Evolutionary conservation across 2,113 vertebrate species (phyloP).

Genomic region (Egretta garzetta): DNA sequence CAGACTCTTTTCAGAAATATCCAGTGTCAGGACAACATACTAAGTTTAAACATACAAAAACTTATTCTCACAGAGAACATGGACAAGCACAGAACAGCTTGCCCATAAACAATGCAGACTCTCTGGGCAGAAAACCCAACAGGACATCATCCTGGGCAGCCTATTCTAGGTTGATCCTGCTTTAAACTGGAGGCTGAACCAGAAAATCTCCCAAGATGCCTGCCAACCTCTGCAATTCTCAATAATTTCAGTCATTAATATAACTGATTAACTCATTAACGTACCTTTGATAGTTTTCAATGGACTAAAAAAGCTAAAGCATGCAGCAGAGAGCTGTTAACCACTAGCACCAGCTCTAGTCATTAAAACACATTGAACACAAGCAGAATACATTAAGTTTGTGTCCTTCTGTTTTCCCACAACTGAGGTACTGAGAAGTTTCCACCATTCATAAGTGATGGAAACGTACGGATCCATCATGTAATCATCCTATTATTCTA

Average conservation of each 20-base stretch:
- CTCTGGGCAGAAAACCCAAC: background rate
- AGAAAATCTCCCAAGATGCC: background rate
- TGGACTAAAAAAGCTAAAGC: background rate
- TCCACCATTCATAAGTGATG: background rate
- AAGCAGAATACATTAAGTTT: background rate
- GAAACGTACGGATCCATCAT: background rate
- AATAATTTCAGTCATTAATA: background rate
- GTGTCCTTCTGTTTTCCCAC: background rate
- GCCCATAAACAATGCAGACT: rapidly evolving
- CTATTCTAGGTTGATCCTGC: background rate
- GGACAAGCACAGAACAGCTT: background rate
- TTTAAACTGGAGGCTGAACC: background rate
- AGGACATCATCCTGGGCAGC: rapidly evolving
- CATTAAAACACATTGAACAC: background rate
- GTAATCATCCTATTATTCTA: background rate
- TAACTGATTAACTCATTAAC: background rate
- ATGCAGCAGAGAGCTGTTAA: background rate
- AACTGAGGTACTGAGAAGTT: background rate
- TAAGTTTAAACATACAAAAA: background rate
- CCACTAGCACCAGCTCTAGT: background rate
- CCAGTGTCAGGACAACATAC: background rate
- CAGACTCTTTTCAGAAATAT: background rate
- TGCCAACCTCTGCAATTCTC: background rate
- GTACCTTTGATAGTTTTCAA: background rate
- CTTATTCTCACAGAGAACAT: background rate